phyloP scores from a whole-genome alignment of 2,113 vertebrate genomes.

The Eudorcas thomsonii region DNA sequence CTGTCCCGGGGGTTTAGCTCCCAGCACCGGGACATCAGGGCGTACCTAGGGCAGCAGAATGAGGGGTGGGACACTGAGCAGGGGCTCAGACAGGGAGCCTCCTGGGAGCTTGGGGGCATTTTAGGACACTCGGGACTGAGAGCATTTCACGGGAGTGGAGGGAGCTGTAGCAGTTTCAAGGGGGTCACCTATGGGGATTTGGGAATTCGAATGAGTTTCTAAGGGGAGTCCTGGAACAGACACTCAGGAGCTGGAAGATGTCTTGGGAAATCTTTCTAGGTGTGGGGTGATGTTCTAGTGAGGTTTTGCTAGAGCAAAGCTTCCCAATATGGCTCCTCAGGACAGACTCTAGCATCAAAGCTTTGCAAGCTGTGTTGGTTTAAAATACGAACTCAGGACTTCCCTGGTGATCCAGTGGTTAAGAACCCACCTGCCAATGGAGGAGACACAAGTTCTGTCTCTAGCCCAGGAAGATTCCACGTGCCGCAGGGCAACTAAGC shows the following conservation, averaged over 20 bases:
- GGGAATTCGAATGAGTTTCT: neutral
- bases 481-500: neutral
- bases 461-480: neutral
- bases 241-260: neutral
- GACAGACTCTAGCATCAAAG: neutral
- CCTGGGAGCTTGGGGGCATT: neutral
- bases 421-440: neutral
- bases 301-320: neutral
- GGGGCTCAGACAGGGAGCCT: neutral
- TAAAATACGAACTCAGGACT: neutral
- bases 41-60: conserved; percentile 80
- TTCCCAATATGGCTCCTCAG: neutral
- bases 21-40: conserved; percentile 92
- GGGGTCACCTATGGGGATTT: neutral
- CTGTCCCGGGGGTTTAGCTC: conserved; percentile 90
- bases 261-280: neutral
- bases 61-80: neutral
- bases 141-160: neutral
- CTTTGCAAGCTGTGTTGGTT: neutral
- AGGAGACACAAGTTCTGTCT: neutral
- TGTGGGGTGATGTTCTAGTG: neutral
- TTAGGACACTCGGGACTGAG: neutral
- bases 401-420: neutral
- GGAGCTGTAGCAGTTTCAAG: neutral
- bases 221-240: neutral